A percentile compares a stretch with the other conserved stretches of the same genome.
These are phyloP conservation scores for Perognathus longimembris DNA, from an alignment of 2,113 vertebrate species.

Conservation along the genomic window DNA sequence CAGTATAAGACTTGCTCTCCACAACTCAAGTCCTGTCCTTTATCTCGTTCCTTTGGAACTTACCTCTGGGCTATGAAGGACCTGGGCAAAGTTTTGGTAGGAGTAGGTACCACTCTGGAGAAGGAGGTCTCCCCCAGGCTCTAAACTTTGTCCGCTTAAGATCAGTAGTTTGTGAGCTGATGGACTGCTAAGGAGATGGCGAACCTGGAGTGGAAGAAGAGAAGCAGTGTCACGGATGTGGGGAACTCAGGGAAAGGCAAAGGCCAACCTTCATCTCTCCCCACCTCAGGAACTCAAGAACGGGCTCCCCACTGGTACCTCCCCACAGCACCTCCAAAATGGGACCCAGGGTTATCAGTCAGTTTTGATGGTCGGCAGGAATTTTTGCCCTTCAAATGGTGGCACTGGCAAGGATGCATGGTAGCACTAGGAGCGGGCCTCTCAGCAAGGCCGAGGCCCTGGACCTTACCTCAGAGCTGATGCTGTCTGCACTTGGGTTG, in stretches of 20 bases:
- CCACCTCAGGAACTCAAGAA: background rate
- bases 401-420: background rate
- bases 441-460: background rate
- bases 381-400: background rate
- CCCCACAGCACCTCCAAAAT: background rate
- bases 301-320: background rate
- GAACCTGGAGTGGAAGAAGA: constrained; percentile 86
- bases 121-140: constrained; percentile 93
- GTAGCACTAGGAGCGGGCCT: background rate
- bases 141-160: constrained; percentile 94
- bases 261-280: background rate
- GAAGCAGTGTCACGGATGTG: background rate
- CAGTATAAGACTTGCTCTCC: background rate
- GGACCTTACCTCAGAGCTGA: constrained; percentile 91
- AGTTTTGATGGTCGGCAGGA: background rate
- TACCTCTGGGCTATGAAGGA: constrained; percentile 92
- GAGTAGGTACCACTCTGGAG: constrained; percentile 93
- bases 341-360: background rate
- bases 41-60: constrained; percentile 64
- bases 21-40: background rate
- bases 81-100: constrained; percentile 91
- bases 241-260: constrained; percentile 1
- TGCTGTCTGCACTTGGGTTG: constrained; percentile 92
- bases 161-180: constrained; percentile 93
- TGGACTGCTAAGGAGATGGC: constrained; percentile 91